These are phyloP conservation scores for Phortica magna DNA, from an alignment of 2,888 invertebrate genomes.

Conservation along the genomic window DNA sequence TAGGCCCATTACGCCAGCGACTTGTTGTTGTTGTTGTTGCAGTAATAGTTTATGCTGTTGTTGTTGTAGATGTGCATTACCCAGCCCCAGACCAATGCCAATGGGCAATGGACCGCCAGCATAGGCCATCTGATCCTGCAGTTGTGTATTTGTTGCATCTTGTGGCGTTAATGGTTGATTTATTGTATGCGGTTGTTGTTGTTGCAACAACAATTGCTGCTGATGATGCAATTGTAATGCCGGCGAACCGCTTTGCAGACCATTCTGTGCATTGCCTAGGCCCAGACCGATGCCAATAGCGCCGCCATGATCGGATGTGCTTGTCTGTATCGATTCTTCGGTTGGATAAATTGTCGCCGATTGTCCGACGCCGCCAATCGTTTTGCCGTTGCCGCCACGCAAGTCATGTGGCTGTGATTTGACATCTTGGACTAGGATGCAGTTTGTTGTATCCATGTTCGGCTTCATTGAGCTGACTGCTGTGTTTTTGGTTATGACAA, in stretches of 20 bases:
- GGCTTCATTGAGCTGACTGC: conserved; percentile 94
- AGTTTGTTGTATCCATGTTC: conserved; percentile 92
- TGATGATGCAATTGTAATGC: conserved; percentile 79
- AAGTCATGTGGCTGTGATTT: conserved; percentile 91
- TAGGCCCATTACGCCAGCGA: no score
- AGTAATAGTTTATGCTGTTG: conserved; percentile 63
- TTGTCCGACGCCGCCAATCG: conserved; percentile 57
- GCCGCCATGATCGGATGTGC: conserved; percentile 84
- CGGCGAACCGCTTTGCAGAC: conserved; percentile 42
- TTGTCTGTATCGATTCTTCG: conserved; percentile 87
- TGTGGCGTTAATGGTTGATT: conserved; percentile 67
- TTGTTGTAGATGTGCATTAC: conserved; percentile 44
- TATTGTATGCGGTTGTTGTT: conserved; percentile 78
- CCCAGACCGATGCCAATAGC: conserved; percentile 61
- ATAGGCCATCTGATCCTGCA: conserved; percentile 64
- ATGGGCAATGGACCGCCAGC: conserved; percentile 47
- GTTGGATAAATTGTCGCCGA: conserved; percentile 82
- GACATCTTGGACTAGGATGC: conserved; percentile 90
- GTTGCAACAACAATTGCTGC: conserved; percentile 81
- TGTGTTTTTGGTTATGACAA: conserved; percentile 81
- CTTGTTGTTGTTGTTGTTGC: conserved; percentile 63
- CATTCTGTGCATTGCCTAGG: conserved; percentile 33
- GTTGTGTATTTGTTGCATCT: conserved; percentile 63
- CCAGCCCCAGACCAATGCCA: conserved; percentile 44
- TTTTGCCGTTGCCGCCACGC: conserved; percentile 83